phyloP scores from a whole-genome alignment of 2,888 invertebrate species.

The Leptarthrus brevirostris region DNA sequence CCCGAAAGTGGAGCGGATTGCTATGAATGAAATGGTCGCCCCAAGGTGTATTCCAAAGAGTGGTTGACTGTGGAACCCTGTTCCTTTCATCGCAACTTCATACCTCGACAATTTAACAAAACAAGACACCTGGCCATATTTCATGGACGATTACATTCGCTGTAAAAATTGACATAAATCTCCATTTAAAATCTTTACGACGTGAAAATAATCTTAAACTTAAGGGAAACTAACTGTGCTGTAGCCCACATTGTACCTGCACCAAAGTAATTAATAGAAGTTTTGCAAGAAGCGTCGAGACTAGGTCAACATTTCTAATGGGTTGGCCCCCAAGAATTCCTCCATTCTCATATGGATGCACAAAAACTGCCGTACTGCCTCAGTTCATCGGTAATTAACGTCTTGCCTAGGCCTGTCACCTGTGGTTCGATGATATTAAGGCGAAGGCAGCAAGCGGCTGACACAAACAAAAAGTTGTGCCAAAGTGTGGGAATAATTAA shows the following conservation, averaged over 20 bases:
- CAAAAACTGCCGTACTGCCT: conserved; percentile 8
- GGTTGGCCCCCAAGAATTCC: not conserved
- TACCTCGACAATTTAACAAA: no score
- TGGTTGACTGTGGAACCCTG: not conserved
- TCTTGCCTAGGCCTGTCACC: conserved; percentile 3
- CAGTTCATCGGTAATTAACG: not conserved
- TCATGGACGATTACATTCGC: not conserved
- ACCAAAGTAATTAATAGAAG: not conserved
- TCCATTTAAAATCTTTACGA: not conserved
- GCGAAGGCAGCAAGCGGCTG: not conserved
- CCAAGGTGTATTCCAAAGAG: not conserved
- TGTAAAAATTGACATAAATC: not conserved
- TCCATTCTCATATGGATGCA: not conserved
- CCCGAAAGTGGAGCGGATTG: conserved; percentile 19
- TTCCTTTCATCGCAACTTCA: not conserved
- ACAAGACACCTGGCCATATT: not conserved
- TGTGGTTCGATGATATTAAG: not conserved
- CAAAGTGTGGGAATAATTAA: conserved; percentile 3
- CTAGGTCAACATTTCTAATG: conserved; percentile 2
- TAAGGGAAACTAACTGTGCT: not conserved
- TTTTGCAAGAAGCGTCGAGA: not conserved
- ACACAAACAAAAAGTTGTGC: not conserved
- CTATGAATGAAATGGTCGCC: not conserved
- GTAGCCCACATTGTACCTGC: not conserved
- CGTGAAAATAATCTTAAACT: not conserved